Base-by-base conservation (phyloP, 2,797 vertebrate genomes). In the Chiloscyllium punctatum region DNA sequence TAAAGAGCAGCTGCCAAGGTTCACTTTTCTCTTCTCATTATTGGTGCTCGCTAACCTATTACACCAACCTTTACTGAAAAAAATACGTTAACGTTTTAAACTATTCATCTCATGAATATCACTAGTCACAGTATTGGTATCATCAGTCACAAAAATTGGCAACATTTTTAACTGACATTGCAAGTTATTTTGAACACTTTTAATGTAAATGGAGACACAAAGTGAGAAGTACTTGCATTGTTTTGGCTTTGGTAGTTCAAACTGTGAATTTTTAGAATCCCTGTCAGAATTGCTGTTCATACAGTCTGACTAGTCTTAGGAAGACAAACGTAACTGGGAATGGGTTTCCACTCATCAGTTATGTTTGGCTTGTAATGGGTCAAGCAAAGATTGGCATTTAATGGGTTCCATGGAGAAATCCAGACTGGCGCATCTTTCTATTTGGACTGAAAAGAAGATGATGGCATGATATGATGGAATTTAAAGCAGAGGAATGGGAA, bases 1-100 rank as follows among this genome's bases (percentile, higher is more conserved):
- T 71, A 95, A 95, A 95, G 94, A 95, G 94, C 71, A 95, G 94
- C 94, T 95, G 94, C 94, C 71, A 95, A 53, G 71, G 94, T 95
- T 95, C 94, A 95, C 94, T 95, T 77, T 95, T 74, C 94, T 95
- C 51, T 33, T 95, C 94, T 95, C 94, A 95, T 95, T 95, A 95
- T 95, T 77, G 94, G 71, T 95, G 71, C 48, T 95, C 33, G 71
- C 71, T 95, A 95, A 95, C 94, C 94, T 71, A 95, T 95, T 95
- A 95, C 94, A 95, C 71, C 48, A 95, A 95, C 71, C 94, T 77
- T 77, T 95, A 77, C 94, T 77, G 69, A 57, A 74, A 95, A 95
- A 77, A 95, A 74, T 74, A 95, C 30, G 25, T n/a, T 53, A 77
- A 77, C 69, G n/a, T 95, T 95, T 95, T 95, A 74, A 95, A 77